Conservation (phyloP, 2,888 invertebrate genomes). For the Leptogaster cylindrica region DNA sequence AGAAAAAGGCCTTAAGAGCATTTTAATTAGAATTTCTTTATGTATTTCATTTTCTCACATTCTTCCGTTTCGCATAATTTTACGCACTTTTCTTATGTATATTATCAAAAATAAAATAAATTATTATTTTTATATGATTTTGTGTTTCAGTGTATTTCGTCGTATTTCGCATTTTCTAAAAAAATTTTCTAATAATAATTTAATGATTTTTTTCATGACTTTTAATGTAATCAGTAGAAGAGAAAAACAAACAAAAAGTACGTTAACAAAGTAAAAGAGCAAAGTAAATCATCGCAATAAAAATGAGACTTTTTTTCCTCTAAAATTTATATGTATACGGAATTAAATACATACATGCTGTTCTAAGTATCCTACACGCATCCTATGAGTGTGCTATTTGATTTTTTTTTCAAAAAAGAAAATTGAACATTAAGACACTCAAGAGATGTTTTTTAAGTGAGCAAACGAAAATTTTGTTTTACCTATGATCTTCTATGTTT, state of each 20-base stretch:
- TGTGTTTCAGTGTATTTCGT: not conserved
- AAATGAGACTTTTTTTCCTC: too few relatives aligned
- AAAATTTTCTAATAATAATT: not conserved
- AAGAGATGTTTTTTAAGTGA: too few relatives aligned
- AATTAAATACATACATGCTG: too few relatives aligned
- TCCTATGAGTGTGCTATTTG: too few relatives aligned
- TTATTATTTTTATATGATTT: constrained; percentile 29
- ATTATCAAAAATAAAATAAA: constrained; percentile 40
- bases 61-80: not conserved
- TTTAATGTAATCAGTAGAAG: not conserved
- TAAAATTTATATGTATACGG: too few relatives aligned
- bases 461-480: too few relatives aligned
- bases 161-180: not conserved
- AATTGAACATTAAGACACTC: too few relatives aligned
- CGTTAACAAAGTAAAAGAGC: too few relatives aligned
- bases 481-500: not conserved
- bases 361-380: too few relatives aligned
- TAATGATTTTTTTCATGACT: not conserved
- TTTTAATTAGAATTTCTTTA: constrained; percentile 22
- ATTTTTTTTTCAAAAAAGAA: too few relatives aligned
- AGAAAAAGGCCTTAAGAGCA: constrained; percentile 38
- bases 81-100: constrained; percentile 14
- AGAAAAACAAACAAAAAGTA: too few relatives aligned
- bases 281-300: too few relatives aligned
- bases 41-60: not conserved